Evolutionary conservation across 2,797 vertebrate genomes (phyloP), one percentile per base, ranked within the genome.

Genomic region (Anguilla pacifica): DNA sequence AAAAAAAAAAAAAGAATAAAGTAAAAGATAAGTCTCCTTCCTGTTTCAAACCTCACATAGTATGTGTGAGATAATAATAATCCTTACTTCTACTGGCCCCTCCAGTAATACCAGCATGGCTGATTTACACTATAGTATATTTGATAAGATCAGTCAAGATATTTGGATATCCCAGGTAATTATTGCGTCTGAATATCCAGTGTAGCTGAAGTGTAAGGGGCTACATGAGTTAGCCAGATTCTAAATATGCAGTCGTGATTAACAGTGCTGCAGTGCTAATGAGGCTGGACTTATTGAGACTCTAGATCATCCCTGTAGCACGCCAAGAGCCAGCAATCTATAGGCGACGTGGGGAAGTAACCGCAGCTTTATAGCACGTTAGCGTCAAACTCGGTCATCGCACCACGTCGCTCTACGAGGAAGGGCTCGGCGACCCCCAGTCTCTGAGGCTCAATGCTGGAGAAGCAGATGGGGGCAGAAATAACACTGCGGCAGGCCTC

Each of bases 231-330:
- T 61, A 39, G 22, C 31, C 55, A 81, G 61, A 22, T 46, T 84
- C 10, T 74, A 64, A 43, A 19, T 15, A 28, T 72, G 82, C 39
- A 46, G 43, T 15, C 77, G 59, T 28, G 51, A 70, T 67, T 64
- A 70, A 53, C 15, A n/a, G 46, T 53, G 61, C 61, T 39, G 61
- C 61, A 70, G 61, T 15, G 61, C 64, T 83, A 83, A 84, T 53
- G n/a, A 84, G 39, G 43, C 17, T 53, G 59, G 79, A 87, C 77
- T 15, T 59, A 82, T 87, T 67, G 79, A 87, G 77, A 64, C 43
- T 53, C 84, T 67, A 85, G 28, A 85, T 64, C 46, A 67, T 64
- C 39, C 39, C 59, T 22, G 43, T 17, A 31, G 43, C 49, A 59
- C 25, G 19, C 35, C 11, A 13, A 19, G 79, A 83, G 81, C 59